phyloP scores from a whole-genome alignment of 2,113 vertebrate genomes.

The Gavia stellata region DNA sequence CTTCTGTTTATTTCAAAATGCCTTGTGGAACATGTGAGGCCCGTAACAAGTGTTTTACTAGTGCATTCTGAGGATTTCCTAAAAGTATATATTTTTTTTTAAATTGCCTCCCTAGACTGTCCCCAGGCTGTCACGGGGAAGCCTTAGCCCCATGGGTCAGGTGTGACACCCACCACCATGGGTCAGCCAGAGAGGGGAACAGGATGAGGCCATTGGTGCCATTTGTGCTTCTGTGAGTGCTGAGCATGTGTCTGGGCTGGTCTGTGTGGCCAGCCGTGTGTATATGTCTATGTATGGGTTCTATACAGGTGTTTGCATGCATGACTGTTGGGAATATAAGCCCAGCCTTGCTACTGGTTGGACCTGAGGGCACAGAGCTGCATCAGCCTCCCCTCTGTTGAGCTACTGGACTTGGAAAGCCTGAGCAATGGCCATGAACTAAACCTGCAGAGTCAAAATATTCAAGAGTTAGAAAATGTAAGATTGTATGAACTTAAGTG shows the following conservation, averaged over 20 bases:
- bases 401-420: not conserved
- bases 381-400: not conserved
- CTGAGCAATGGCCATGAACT: not conserved
- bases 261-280: not conserved
- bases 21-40: not conserved
- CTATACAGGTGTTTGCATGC: not conserved
- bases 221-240: not conserved
- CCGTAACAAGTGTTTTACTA: not conserved
- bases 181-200: not conserved
- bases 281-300: not conserved
- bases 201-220: not conserved
- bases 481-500: not conserved
- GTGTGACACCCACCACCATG: not conserved
- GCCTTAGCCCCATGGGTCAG: not conserved
- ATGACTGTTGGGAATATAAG: not conserved
- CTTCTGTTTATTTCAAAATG: not conserved
- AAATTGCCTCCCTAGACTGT: not conserved
- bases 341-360: not conserved
- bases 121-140: not conserved
- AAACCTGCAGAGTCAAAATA: not conserved
- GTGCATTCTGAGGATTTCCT: not conserved
- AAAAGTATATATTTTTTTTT: not conserved
- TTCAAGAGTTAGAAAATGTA: not conserved
- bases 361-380: not conserved
- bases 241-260: not conserved